These are phyloP conservation scores for Myotis planiceps DNA, from an alignment of 2,797 vertebrate genomes.

Conservation along the genomic window DNA sequence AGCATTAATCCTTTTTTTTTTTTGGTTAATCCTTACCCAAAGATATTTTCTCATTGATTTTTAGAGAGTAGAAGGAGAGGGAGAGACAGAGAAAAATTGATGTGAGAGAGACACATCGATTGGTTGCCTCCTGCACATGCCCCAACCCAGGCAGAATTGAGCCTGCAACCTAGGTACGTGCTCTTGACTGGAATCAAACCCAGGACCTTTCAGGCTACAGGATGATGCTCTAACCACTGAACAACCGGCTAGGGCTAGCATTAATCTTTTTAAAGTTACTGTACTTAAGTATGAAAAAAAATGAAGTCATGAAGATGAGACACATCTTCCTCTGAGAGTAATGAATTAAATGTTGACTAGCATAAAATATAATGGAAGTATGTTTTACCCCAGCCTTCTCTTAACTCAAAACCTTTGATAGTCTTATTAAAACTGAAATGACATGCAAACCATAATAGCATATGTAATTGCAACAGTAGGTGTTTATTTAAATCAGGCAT, in stretches of 20 bases:
- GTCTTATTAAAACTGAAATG: slow-evolving; percentile 54
- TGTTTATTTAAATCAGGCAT: slow-evolving; percentile 43
- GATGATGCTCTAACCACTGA: too few species aligned
- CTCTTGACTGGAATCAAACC: too few species aligned
- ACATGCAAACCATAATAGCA: background rate
- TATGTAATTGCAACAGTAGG: background rate
- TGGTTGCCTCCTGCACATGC: too few species aligned
- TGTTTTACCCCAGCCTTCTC: slow-evolving; percentile 5
- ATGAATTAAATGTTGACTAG: slow-evolving; percentile 57
- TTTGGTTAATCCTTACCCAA: too few species aligned
- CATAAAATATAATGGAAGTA: background rate
- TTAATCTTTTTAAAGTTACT: slow-evolving; percentile 40
- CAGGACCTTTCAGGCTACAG: too few species aligned
- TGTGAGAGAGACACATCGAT: too few species aligned
- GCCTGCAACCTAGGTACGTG: too few species aligned
- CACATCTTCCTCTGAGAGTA: background rate
- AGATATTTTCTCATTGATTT: too few species aligned
- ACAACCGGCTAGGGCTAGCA: background rate
- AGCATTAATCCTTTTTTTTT: slow-evolving; percentile 7
- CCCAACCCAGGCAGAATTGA: too few species aligned
- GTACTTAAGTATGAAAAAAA: slow-evolving; percentile 33
- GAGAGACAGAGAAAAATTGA: too few species aligned
- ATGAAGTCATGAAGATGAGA: background rate
- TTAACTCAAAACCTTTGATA: background rate
- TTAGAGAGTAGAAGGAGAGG: too few species aligned